Percentiles rank a stretch among this genome's conserved stretches.
These are phyloP conservation scores for Micropoecilia bifurca DNA, from an alignment of 2,797 vertebrate genomes.

Conservation along the genomic window DNA sequence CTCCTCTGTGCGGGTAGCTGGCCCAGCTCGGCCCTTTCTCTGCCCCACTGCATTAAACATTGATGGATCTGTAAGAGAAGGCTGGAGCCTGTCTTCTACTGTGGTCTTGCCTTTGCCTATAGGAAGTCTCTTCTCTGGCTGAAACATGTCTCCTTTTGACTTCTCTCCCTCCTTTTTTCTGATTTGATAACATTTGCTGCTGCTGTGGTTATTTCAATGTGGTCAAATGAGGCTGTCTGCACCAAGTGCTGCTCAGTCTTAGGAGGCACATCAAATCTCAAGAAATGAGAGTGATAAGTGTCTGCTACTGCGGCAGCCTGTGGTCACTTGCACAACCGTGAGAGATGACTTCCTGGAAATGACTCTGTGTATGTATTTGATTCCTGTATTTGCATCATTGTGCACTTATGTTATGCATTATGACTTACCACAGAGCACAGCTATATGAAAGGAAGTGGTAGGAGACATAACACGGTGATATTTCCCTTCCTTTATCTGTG, in stretches of 20 bases:
- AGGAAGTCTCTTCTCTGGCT: slow-evolving; percentile 59
- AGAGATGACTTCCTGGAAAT: slow-evolving; percentile 83
- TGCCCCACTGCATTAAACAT: slow-evolving; percentile 85
- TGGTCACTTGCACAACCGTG: slow-evolving; percentile 74
- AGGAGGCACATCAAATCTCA: slow-evolving; percentile 63
- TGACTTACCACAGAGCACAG: slow-evolving; percentile 71
- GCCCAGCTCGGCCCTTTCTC: slow-evolving; percentile 70
- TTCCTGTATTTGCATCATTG: slow-evolving; percentile 70
- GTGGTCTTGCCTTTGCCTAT: slow-evolving; percentile 64
- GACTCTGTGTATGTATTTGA: slow-evolving; percentile 65
- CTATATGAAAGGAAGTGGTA: slow-evolving; percentile 81
- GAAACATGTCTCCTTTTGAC: slow-evolving; percentile 58
- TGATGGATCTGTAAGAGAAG: slow-evolving; percentile 77
- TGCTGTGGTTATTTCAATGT: slow-evolving; percentile 58
- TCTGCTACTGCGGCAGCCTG: slow-evolving; percentile 63
- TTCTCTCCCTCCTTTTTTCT: slow-evolving; percentile 13
- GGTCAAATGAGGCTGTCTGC: slow-evolving; percentile 50
- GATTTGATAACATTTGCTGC: slow-evolving; percentile 48
- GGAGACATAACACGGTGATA: slow-evolving; percentile 68
- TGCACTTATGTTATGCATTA: slow-evolving; percentile 77
- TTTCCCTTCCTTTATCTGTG: slow-evolving; percentile 64
- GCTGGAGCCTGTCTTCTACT: slow-evolving; percentile 80
- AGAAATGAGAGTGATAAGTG: slow-evolving; percentile 75
- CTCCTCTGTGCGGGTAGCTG: slow-evolving; percentile 79
- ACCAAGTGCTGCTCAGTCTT: slow-evolving; percentile 42